These are phyloP conservation scores for Damaliscus lunatus DNA, from an alignment of 2,113 vertebrate genomes.

Conservation along the genomic window DNA sequence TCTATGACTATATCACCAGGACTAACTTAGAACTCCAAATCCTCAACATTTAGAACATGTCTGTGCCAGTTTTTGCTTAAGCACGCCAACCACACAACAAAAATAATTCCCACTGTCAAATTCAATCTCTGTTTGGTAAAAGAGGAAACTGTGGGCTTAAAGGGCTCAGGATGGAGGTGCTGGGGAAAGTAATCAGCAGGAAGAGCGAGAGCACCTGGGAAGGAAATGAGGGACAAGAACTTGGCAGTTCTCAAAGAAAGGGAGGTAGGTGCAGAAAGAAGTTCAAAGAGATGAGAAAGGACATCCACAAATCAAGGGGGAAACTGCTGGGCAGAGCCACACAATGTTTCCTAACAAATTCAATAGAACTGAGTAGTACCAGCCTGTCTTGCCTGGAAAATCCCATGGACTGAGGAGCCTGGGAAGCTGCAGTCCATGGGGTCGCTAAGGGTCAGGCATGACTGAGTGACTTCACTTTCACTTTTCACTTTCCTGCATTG, in stretches of 20 bases:
- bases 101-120: neutral
- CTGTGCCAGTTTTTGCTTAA: slow-evolving; percentile 7
- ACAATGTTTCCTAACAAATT: neutral
- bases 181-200: neutral
- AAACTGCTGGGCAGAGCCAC: neutral
- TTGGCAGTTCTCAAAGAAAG: neutral
- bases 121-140: neutral
- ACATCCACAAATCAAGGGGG: neutral
- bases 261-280: neutral
- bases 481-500: too few relatives aligned
- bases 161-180: neutral
- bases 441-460: rapidly evolving
- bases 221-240: slow-evolving; percentile 5
- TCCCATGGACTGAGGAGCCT: neutral
- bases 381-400: neutral
- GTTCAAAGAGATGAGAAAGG: neutral
- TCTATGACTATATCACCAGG: neutral
- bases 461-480: neutral
- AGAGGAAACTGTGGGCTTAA: neutral
- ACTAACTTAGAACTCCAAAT: slow-evolving; percentile 17
- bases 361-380: neutral
- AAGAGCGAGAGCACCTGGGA: neutral
- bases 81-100: neutral
- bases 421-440: neutral
- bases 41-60: neutral